Percentiles rank a stretch among this genome's conserved stretches.
Conservation (phyloP, 2,113 vertebrate species). For the Ochotona princeps region DNA sequence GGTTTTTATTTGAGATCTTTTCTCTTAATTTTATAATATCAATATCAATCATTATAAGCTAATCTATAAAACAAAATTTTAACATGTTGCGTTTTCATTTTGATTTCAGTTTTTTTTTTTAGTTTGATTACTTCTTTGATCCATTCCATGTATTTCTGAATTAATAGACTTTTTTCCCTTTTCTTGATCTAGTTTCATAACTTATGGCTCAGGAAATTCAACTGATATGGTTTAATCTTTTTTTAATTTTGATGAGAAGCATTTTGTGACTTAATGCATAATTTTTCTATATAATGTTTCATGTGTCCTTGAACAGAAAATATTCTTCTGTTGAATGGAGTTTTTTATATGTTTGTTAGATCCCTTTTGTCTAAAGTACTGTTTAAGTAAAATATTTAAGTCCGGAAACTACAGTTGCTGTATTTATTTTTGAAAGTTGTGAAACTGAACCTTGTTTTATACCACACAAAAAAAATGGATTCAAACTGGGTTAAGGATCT, state of each 20-base stretch:
- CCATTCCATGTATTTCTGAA: neutral
- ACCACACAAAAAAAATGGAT: slow-evolving; percentile 6
- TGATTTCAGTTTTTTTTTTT: neutral
- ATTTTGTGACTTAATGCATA: neutral
- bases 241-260: neutral
- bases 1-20: neutral
- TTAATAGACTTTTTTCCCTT: neutral
- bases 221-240: neutral
- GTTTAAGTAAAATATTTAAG: neutral
- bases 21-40: neutral
- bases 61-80: neutral
- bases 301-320: neutral
- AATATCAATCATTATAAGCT: neutral
- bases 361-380: neutral
- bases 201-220: neutral
- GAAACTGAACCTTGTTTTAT: neutral
- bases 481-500: slow-evolving; percentile 23
- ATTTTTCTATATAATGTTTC: neutral
- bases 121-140: neutral
- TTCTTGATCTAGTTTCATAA: neutral
- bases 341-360: neutral
- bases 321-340: neutral
- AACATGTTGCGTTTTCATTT: neutral
- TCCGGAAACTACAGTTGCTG: neutral
- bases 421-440: slow-evolving; percentile 7